A percentile compares a stretch with the other conserved stretches of the same genome.
Conservation (phyloP, 30 jellyfish, hydroid and myxozoan genomes). For the Turritopsis rubra region DNA sequence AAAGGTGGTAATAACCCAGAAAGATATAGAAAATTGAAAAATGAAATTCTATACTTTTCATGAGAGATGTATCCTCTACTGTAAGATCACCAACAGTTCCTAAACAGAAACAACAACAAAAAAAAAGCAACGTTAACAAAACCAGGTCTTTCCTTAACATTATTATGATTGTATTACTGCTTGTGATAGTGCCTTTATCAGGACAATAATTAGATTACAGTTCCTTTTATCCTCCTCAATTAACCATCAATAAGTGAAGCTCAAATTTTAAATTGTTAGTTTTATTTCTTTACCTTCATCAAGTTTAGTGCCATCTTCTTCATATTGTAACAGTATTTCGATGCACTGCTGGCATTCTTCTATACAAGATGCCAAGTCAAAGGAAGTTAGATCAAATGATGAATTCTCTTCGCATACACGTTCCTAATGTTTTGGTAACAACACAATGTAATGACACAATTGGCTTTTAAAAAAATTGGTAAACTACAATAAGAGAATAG, state of each 20-base stretch:
- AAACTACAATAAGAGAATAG: too few species aligned
- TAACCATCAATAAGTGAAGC: too few species aligned
- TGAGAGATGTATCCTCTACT: conserved; percentile 59
- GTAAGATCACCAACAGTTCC: conserved; percentile 42
- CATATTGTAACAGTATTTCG: conserved; percentile 36
- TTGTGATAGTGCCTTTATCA: too few species aligned
- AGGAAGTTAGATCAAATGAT: conserved; percentile 75
- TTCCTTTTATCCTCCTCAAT: too few species aligned
- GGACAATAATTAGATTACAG: too few species aligned
- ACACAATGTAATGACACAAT: background rate
- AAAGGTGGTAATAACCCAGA: too few species aligned
- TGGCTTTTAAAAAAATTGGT: background rate
- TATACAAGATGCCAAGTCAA: conserved; percentile 73
- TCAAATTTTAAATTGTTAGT: too few species aligned
- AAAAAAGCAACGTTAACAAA: conserved; percentile 7
- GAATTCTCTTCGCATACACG: conserved; percentile 76
- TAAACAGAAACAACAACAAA: background rate
- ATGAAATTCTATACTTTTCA: conserved; percentile 40
- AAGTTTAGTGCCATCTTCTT: conserved; percentile 42
- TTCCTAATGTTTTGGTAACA: conserved; percentile 30
- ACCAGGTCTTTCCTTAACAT: too few species aligned
- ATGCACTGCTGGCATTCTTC: conserved; percentile 65
- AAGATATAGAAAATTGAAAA: background rate
- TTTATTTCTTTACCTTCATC: conserved; percentile 32
- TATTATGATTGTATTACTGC: too few species aligned